Evolutionary conservation across 2,113 vertebrate genomes (phyloP), one percentile per base, ranked within the genome.

Genomic region (Morone saxatilis): DNA sequence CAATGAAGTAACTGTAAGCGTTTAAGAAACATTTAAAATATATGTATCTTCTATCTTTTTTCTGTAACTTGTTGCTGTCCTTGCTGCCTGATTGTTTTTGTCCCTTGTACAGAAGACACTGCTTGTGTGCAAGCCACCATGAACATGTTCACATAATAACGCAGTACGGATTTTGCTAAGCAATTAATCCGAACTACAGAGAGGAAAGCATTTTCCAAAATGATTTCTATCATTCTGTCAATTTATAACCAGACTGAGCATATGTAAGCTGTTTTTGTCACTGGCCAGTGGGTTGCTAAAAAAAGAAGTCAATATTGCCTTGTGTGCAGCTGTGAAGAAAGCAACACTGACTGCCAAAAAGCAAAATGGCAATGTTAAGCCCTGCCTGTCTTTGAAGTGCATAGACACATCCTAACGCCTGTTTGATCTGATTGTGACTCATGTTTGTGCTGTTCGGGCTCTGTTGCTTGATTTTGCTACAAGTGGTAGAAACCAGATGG

Each of bases 401-500:
- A 71, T 3, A 63, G 20, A 83, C 47, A 40, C 53, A 17, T 54
- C 31, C 2, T 53, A 51, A 11, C 45, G 48, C n/a, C 47, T 57
- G 62, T 72, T 78, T 72, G 47, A 88, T 76, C 40, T 50, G 59
- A 71, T 40, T 4, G 22, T 38, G 81, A 75, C 22, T 73, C 78
- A 70, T 48, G 78, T 62, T 40, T 53, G 1, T 19, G 17, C 57
- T 22, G 4, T 45, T 53, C 3, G 2, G 75, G 31, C 8, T 76
- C 38, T 53, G 62, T 45, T 66, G 45, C 67, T 81, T 59, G 31
- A 56, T 61, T 76, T 16, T 68, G 63, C 54, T 59, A 54, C 41
- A 11, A 72, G 31, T 25, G 36, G 40, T 50, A 69, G 41, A 88
- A 85, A 71, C 20, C 75, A 83, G 79, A 78, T 51, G 65, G 65